Conservation (phyloP, 1,140 invertebrate species). For the Dreissena polymorpha region DNA sequence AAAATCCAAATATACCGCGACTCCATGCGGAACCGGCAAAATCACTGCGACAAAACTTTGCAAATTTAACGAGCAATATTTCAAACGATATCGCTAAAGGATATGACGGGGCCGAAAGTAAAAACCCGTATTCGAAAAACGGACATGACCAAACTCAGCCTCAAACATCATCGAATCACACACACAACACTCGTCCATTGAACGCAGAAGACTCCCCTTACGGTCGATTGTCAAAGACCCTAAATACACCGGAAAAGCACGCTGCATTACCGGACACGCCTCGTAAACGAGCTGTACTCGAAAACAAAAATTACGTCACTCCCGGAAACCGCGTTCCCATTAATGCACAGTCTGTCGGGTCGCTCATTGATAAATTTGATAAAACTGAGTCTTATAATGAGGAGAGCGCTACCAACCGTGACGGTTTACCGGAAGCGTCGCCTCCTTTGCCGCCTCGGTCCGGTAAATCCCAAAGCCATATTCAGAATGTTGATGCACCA, state of each 20-base stretch:
- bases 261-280: neutral
- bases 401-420: neutral
- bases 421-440: neutral
- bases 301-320: slow-evolving; percentile 46
- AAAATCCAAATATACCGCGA: slow-evolving; percentile 29
- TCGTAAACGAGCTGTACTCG: slow-evolving; percentile 17
- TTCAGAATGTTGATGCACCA: too few relatives aligned
- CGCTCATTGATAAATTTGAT: slow-evolving; percentile 52
- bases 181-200: neutral
- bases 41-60: neutral
- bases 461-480: too few relatives aligned
- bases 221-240: neutral
- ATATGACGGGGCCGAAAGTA: neutral
- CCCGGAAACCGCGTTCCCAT: slow-evolving; percentile 42
- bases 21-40: slow-evolving; percentile 44
- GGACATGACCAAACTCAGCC: neutral
- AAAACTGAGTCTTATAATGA: slow-evolving; percentile 17
- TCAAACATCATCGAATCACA: neutral
- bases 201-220: neutral
- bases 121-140: neutral
- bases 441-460: slow-evolving; percentile 40
- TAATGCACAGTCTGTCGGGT: slow-evolving; percentile 40
- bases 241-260: neutral
- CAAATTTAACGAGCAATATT: neutral
- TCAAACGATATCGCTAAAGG: neutral